A percentile compares a stretch with the other conserved stretches of the same genome.
Evolutionary conservation across 2,113 vertebrate species (phyloP).

Genomic region (Calyptomena viridis): DNA sequence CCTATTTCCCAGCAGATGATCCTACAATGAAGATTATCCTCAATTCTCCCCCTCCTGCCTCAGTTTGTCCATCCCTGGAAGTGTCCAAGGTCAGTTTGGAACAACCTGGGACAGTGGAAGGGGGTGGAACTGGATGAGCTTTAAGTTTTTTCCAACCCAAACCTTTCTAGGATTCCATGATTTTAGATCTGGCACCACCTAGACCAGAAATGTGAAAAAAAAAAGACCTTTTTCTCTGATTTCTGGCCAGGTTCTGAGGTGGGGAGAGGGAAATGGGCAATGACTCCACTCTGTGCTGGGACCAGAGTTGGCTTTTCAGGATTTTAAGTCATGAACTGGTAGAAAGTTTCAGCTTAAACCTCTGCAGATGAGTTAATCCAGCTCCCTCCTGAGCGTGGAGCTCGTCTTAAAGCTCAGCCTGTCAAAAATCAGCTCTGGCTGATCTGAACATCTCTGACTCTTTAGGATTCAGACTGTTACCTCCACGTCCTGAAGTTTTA

Average conservation of each 20-base stretch:
- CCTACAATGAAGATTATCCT: neutral
- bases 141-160: too few relatives aligned
- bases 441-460: neutral
- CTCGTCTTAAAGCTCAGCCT: rapidly evolving
- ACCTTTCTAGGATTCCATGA: too few relatives aligned
- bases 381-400: neutral
- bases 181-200: too few relatives aligned
- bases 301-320: rapidly evolving
- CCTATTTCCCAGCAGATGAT: neutral
- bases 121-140: neutral
- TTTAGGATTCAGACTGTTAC: neutral
- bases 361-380: neutral
- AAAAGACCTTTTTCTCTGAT: neutral
- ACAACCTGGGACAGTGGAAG: neutral
- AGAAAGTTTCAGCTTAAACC: neutral
- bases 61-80: neutral
- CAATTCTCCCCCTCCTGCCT: neutral
- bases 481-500: neutral
- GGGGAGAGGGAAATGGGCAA: neutral
- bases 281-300: neutral
- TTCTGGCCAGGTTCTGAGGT: neutral
- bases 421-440: neutral
- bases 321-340: neutral
- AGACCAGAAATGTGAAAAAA: neutral
- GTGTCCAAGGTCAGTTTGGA: neutral